A percentile compares a stretch with the other conserved stretches of the same genome.
Conservation (phyloP, 2,113 vertebrate species). For the Strix aluco region DNA sequence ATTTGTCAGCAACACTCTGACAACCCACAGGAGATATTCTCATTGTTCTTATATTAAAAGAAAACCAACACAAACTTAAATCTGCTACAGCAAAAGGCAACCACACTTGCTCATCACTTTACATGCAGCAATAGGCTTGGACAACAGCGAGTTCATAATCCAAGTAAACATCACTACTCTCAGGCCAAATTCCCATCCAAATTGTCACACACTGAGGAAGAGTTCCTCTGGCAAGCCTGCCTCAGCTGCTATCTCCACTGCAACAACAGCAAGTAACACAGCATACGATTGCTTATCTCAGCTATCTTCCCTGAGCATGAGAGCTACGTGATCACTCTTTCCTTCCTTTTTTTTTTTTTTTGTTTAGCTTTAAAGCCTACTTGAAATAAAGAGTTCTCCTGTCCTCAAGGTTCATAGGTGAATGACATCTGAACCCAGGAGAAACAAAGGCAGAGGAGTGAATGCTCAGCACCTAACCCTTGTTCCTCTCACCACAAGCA, state of each 20-base stretch:
- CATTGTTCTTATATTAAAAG: background rate
- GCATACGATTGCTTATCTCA: background rate
- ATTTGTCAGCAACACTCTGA: background rate
- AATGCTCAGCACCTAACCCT: background rate
- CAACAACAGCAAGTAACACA: background rate
- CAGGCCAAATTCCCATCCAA: background rate
- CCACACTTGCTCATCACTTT: background rate
- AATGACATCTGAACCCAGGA: background rate
- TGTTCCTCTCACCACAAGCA: background rate
- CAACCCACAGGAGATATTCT: background rate
- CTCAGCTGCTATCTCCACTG: background rate
- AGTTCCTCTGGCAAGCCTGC: background rate
- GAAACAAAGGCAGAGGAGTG: slow-evolving; percentile 10
- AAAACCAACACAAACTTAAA: background rate
- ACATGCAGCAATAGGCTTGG: background rate
- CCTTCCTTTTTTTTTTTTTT: background rate
- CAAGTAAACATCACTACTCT: background rate
- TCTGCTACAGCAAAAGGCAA: background rate
- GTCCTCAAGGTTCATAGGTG: background rate
- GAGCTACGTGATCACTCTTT: fast-evolving
- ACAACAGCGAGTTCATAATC: background rate
- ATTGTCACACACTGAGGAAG: background rate
- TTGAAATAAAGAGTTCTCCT: background rate
- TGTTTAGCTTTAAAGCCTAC: background rate
- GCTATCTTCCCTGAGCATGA: background rate